Conservation (phyloP, 2,888 invertebrate species). For the Thyatira batis region DNA sequence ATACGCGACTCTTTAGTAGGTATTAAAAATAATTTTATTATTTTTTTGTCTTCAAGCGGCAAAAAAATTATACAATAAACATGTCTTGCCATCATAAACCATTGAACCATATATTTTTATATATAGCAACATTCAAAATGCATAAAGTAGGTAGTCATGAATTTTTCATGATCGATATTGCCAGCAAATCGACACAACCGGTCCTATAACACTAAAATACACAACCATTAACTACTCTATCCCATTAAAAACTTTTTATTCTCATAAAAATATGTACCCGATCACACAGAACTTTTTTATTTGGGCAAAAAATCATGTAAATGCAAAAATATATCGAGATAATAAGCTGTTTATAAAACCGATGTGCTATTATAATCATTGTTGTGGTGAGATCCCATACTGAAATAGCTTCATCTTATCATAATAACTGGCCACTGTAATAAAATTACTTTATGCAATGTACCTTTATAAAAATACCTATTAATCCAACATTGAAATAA, state of each 20-base stretch:
- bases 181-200: neutral
- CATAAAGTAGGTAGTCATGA: no score
- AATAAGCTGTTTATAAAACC: slow-evolving; percentile 27
- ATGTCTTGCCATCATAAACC: no score
- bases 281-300: neutral
- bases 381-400: slow-evolving; percentile 50
- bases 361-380: slow-evolving; percentile 36
- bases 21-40: no score
- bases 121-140: no score
- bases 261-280: neutral
- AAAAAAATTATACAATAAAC: no score
- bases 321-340: neutral
- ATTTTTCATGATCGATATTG: neutral
- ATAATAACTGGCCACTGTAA: slow-evolving; percentile 54
- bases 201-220: neutral
- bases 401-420: slow-evolving; percentile 58
- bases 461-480: slow-evolving; percentile 27
- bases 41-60: no score
- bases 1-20: no score
- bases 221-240: neutral
- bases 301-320: neutral
- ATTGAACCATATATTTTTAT: no score
- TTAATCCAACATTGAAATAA: slow-evolving; percentile 12
- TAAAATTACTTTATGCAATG: slow-evolving; percentile 60
- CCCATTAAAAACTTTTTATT: neutral